phyloP scores from a whole-genome alignment of 1,140 invertebrate genomes.

The Antheraea mylitta region DNA sequence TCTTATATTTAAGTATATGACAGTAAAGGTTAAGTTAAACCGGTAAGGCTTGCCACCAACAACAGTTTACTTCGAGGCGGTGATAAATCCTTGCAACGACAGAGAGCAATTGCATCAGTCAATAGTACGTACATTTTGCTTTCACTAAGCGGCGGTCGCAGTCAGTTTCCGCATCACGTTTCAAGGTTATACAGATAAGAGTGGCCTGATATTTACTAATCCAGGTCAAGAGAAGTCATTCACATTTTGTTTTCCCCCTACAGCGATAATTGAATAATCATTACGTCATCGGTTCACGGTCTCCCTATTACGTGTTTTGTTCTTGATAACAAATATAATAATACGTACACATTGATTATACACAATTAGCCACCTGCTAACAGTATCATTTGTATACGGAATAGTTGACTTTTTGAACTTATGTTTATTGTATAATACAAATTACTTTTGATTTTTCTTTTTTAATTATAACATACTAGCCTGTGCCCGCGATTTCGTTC shows the following conservation, averaged over 20 bases:
- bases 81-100: slow-evolving; percentile 39
- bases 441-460: too few relatives aligned
- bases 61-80: background rate
- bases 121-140: slow-evolving; percentile 58
- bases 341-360: background rate
- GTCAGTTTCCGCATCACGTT: slow-evolving; percentile 69
- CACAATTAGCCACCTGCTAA: background rate
- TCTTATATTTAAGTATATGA: background rate
- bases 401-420: background rate
- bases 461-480: too few relatives aligned
- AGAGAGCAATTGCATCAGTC: slow-evolving; percentile 60
- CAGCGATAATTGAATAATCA: slow-evolving; percentile 39
- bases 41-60: background rate
- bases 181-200: slow-evolving; percentile 68
- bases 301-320: slow-evolving; percentile 27
- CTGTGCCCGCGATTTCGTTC: too few relatives aligned
- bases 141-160: slow-evolving; percentile 52
- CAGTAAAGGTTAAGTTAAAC: background rate
- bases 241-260: slow-evolving; percentile 45
- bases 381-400: background rate
- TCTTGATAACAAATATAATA: slow-evolving; percentile 34
- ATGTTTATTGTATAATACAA: background rate
- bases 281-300: slow-evolving; percentile 36
- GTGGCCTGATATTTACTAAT: slow-evolving; percentile 53
- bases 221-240: slow-evolving; percentile 58